These are phyloP conservation scores for Sander lucioperca DNA, from an alignment of 2,113 vertebrate species.

Conservation along the genomic window DNA sequence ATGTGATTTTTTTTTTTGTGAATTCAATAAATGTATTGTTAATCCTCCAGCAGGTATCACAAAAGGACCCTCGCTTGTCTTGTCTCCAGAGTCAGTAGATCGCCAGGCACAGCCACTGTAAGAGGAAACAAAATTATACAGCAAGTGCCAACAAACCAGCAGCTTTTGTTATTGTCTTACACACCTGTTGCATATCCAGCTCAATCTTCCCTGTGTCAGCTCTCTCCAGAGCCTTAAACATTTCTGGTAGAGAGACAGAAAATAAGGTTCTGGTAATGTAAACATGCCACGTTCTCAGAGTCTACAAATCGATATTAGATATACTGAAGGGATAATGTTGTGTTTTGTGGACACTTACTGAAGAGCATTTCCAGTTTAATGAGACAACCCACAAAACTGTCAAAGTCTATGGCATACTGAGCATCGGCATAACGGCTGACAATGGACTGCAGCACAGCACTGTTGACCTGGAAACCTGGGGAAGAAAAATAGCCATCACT, in stretches of 20 bases:
- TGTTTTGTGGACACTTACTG: constrained; percentile 83
- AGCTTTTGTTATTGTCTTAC: constrained; percentile 11
- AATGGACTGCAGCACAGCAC: constrained; percentile 84
- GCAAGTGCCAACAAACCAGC: neutral
- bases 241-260: constrained; percentile 67
- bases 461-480: constrained; percentile 87
- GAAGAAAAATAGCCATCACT: neutral
- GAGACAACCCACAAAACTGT: constrained; percentile 88
- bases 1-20: neutral
- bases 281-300: neutral
- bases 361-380: constrained; percentile 89
- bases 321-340: neutral
- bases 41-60: constrained; percentile 3
- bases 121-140: constrained; percentile 15
- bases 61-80: neutral
- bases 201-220: constrained; percentile 68
- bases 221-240: constrained; percentile 76
- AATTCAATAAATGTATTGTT: neutral
- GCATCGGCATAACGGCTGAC: constrained; percentile 77
- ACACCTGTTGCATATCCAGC: constrained; percentile 75
- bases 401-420: constrained; percentile 85
- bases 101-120: constrained; percentile 80
- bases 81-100: constrained; percentile 58
- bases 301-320: neutral
- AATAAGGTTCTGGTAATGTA: neutral